Base-by-base conservation (phyloP, 2,797 vertebrate species). In the Gallinago nigripennis region DNA sequence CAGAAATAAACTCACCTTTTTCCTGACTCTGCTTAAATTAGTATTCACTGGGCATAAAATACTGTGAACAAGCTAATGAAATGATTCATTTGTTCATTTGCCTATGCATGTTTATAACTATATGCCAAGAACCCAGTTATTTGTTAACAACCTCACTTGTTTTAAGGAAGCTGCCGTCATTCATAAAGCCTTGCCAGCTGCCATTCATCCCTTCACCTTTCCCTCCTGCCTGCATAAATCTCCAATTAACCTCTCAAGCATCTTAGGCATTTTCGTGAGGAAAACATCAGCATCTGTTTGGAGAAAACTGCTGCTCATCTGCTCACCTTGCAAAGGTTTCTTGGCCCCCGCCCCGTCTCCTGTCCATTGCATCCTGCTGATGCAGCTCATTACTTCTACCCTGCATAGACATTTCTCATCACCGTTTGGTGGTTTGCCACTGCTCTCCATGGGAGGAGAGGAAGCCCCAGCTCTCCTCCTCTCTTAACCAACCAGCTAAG, bases 71-170 rank as follows among this genome's bases (percentile, higher is more conserved):
- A 83, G n/a, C 66, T 90, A 85, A 92, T 86, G 25, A 90, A 92
- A 92, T 88, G 39, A 87, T 81, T 93, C 41, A 81, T 84, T 73
- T 57, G 19, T 71, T 95, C 86, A 89, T 90, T 90, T 94, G 82
- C 43, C 54, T 88, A 51, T 60, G 79, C n/a, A 41, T 15, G 5
- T 27, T 75, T 27, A 48, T 88, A 88, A 75, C 43, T 60, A 69
- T 60, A 65, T 4, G 17, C 33, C 50, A 76, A 90, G 82, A 92
- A 72, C 5, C 12, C 75, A 81, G 11, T 9, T 35, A 85, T 61
- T 91, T 73, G 20, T 92, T 85, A 95, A 87, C 33, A 83, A n/a
- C 39, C n/a, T 94, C 50, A 65, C 86, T 92, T 95, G 80, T 92
- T 95, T 96, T 86, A 93, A 92, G 57, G 76, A 89, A 75, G 50